These are phyloP conservation scores for Glandiceps talaboti DNA, from an alignment of 53 echinoderm and acorn worm species.

Conservation along the genomic window DNA sequence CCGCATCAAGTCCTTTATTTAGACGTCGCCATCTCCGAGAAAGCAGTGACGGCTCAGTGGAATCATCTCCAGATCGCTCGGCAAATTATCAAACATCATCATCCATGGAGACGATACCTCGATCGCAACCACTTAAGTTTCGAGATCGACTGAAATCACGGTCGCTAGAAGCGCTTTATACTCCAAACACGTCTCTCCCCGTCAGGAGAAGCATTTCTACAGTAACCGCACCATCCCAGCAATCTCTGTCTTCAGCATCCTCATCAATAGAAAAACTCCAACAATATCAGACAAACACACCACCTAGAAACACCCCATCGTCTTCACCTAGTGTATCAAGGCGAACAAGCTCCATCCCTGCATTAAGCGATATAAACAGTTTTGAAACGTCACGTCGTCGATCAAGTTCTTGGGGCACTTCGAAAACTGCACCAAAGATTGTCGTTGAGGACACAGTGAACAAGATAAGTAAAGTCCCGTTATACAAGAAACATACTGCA, in stretches of 20 bases:
- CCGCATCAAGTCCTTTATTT: neutral
- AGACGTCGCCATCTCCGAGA: neutral
- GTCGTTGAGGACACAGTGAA: neutral
- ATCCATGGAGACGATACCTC: too few species aligned
- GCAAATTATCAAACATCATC: too few species aligned
- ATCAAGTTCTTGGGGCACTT: neutral
- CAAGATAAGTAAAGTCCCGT: neutral
- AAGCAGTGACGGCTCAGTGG: too few species aligned
- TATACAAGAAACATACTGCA: neutral
- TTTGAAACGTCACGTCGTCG: neutral
- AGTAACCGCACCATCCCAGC: neutral
- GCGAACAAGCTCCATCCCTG: neutral
- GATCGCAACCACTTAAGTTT: too few species aligned
- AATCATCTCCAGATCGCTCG: too few species aligned
- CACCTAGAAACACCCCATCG: neutral
- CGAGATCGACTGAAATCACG: too few species aligned
- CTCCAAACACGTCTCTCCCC: neutral
- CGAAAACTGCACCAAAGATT: neutral
- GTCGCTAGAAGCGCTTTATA: neutral
- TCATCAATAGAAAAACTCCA: neutral
- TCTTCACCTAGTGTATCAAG: neutral
- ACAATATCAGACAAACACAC: neutral
- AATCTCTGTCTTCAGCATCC: neutral
- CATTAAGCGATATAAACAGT: too few species aligned
- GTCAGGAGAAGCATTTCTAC: neutral